Percentiles rank a stretch among this genome's conserved stretches.
Evolutionary conservation across 1,140 invertebrate genomes (phyloP).

Genomic region (Drosophila fuyamai): DNA sequence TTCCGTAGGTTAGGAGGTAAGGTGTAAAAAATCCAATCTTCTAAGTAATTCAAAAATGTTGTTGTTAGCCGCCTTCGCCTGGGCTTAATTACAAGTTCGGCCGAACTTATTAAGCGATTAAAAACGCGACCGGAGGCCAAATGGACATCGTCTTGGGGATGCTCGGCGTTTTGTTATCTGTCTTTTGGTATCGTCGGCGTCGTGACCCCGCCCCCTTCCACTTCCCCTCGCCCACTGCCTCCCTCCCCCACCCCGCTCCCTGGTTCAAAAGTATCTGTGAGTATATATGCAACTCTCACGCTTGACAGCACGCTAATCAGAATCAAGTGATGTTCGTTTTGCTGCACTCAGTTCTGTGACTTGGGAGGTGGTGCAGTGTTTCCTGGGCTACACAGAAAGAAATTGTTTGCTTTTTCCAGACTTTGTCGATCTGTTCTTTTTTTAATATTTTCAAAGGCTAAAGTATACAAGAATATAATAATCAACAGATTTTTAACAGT

Average conservation of each 20-base stretch:
- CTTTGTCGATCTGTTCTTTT: too few relatives aligned
- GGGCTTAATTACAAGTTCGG: slow-evolving; percentile 64
- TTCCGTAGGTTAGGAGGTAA: not conserved
- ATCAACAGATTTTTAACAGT: too few relatives aligned
- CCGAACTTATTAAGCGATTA: slow-evolving; percentile 74
- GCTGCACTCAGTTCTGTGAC: slow-evolving; percentile 49
- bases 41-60: not conserved
- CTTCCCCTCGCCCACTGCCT: not conserved
- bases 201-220: slow-evolving; percentile 18
- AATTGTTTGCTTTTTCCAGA: not conserved
- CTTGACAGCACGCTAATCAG: slow-evolving; percentile 83
- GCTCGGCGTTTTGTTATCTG: slow-evolving; percentile 44
- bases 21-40: not conserved
- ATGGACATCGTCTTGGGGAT: slow-evolving; percentile 33
- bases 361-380: slow-evolving; percentile 27
- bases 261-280: slow-evolving; percentile 14
- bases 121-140: slow-evolving; percentile 46
- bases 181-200: slow-evolving; percentile 54
- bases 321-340: slow-evolving; percentile 81
- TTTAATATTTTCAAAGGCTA: too few relatives aligned
- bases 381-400: slow-evolving; percentile 4
- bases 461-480: not conserved
- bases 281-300: slow-evolving; percentile 65
- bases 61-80: slow-evolving; percentile 19
- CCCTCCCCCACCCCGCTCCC: not conserved